Evolutionary conservation across 23 tunicate species (phyloP).

Genomic region (Styela clava): DNA sequence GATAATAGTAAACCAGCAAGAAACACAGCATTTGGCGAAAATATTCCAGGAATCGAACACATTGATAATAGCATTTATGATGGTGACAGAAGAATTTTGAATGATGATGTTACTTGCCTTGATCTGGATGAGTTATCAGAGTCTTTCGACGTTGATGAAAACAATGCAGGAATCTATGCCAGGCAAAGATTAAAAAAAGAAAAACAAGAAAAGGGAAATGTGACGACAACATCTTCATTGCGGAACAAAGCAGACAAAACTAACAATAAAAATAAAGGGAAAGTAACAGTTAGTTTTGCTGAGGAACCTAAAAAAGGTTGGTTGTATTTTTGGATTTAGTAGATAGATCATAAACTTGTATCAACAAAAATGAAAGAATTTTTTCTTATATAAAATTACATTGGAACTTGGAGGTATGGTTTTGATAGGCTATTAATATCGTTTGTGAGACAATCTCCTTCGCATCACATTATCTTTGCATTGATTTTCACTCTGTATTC

Average conservation of each 20-base stretch:
- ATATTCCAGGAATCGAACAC: neutral
- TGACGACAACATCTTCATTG: neutral
- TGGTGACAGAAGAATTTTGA: neutral
- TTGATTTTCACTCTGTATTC: too few relatives aligned
- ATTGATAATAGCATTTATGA: slow-evolving; percentile 13
- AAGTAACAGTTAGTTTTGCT: slow-evolving; percentile 46
- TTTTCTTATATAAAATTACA: too few relatives aligned
- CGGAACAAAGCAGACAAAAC: neutral
- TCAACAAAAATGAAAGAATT: too few relatives aligned
- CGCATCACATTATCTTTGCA: too few relatives aligned
- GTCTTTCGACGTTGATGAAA: neutral
- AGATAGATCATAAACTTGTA: neutral
- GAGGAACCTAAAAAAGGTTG: slow-evolving; percentile 61
- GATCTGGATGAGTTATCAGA: neutral
- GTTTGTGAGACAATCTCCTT: too few relatives aligned
- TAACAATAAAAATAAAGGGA: slow-evolving; percentile 15
- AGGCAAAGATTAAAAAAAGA: slow-evolving; percentile 47
- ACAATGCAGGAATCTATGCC: slow-evolving; percentile 32
- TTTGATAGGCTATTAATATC: too few relatives aligned
- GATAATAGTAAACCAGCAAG: neutral
- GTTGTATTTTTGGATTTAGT: neutral
- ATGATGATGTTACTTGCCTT: neutral
- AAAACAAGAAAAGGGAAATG: neutral
- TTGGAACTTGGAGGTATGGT: too few relatives aligned
- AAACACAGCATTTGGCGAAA: slow-evolving; percentile 8